Conservation (phyloP, 37 sponge, comb jelly and placozoan species). For the Haliclona indistincta region DNA sequence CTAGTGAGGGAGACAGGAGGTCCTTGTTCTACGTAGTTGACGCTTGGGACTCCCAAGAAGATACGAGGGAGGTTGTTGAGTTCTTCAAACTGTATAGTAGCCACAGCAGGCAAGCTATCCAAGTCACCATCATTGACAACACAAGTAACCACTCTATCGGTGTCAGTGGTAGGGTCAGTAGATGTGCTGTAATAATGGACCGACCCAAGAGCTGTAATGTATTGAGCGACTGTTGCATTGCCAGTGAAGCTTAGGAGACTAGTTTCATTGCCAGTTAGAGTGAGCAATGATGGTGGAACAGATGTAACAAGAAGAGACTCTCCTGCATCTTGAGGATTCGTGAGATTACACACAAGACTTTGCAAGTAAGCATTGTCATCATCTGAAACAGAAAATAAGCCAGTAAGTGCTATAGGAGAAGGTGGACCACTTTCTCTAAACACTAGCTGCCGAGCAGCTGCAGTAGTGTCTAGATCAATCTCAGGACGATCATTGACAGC, state of each 20-base stretch:
- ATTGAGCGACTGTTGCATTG: background rate
- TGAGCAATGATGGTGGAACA: constrained; percentile 22
- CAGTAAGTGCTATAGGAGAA: constrained; percentile 27
- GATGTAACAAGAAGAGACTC: constrained; percentile 12
- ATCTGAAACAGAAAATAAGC: constrained; percentile 32
- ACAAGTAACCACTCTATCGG: constrained; percentile 20
- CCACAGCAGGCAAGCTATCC: constrained; percentile 16
- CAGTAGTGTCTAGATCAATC: constrained; percentile 38
- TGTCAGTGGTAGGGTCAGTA: constrained; percentile 15
- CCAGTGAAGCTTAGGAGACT: constrained; percentile 35
- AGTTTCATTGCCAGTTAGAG: constrained; percentile 1
- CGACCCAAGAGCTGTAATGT: constrained; percentile 12
- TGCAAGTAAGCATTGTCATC: constrained; percentile 37
- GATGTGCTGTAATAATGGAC: constrained; percentile 46
- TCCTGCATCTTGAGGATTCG: constrained; percentile 29
- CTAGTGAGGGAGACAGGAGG: constrained; percentile 21
- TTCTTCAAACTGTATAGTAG: constrained; percentile 23
- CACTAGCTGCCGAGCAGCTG: background rate
- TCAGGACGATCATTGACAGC: constrained; percentile 61
- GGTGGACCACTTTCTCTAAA: constrained; percentile 46
- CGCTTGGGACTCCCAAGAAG: background rate
- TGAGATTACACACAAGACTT: constrained; percentile 33
- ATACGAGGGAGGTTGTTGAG: constrained; percentile 16
- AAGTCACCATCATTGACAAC: constrained; percentile 48
- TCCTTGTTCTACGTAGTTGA: constrained; percentile 43